Percentiles rank a stretch among this genome's conserved stretches.
Evolutionary conservation across 2,113 vertebrate species (phyloP).

Genomic region (Sturnus vulgaris): DNA sequence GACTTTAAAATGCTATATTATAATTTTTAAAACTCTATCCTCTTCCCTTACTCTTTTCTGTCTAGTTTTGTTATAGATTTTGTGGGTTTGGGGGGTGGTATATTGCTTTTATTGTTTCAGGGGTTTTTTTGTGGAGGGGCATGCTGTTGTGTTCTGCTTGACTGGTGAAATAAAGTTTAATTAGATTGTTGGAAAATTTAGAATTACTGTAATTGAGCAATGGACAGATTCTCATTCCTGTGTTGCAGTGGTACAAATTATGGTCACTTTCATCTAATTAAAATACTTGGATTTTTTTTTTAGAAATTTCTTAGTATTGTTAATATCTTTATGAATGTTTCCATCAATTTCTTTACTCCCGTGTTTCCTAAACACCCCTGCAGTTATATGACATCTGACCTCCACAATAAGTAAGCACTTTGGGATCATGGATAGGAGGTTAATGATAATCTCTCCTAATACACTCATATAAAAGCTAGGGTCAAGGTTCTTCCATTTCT

Average conservation of each 20-base stretch:
- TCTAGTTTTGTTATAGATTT: too few relatives aligned
- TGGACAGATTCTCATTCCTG: background rate
- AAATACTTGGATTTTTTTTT: background rate
- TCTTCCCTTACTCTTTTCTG: background rate
- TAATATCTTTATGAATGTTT: background rate
- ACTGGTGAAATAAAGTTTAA: background rate
- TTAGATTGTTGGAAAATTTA: background rate
- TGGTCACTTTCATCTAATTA: background rate
- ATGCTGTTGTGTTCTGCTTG: background rate
- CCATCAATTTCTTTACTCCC: background rate
- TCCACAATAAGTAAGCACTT: background rate
- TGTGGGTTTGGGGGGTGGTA: rapidly evolving
- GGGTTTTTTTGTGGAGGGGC: rapidly evolving
- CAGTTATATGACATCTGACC: background rate
- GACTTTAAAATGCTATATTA: background rate
- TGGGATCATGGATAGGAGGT: background rate
- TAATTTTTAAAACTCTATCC: background rate
- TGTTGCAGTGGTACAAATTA: background rate
- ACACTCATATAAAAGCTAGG: background rate
- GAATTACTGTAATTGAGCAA: background rate
- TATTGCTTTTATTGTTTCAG: background rate
- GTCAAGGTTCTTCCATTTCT: background rate
- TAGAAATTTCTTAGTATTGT: background rate
- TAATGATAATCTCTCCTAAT: background rate
- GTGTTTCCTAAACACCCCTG: background rate